Base-by-base conservation (phyloP, 1,140 invertebrate species). In the Phocides pigmalion region DNA sequence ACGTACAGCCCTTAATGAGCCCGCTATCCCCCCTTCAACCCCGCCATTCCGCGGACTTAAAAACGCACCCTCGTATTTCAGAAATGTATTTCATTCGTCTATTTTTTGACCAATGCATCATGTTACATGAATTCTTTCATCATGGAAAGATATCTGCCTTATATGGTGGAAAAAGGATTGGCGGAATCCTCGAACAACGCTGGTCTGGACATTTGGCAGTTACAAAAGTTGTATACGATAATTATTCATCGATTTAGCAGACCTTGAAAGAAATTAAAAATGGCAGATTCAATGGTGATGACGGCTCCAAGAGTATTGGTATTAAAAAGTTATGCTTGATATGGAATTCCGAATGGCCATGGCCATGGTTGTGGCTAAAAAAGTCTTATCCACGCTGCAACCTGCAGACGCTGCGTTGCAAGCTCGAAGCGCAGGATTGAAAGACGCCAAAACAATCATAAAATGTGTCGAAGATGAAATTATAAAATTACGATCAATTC, bases 41-140 rank as follows among this genome's bases (percentile, higher is more conserved):
- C n/a, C n/a, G n/a, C n/a, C n/a, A n/a, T n/a, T n/a, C n/a, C n/a
- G n/a, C n/a, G n/a, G n/a, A n/a, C n/a, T n/a, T n/a, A n/a, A n/a
- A n/a, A n/a, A n/a, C n/a, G n/a, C n/a, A n/a, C n/a, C n/a, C n/a
- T n/a, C n/a, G n/a, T 39, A 39, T 39, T n/a, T 39, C 32, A 35
- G 32, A 35, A 35, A 35, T 35, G 32, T 4, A 8, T 35, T 35
- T 35, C 32, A 35, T 35, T 9, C 6, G 32, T 35, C 9, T 35
- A n/a, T 35, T 35, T 35, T 62, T 70, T 64, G 49, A 62, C 62
- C 67, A 69, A 69, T 69, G 67, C 63, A 66, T 66, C 51, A 66
- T 70, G 68, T 66, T 66, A 70, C 58, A 70, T 66, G 63, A 65
- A 70, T 70, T 63, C 58, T 70, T 65, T 70, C 46, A 64, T 64